These are phyloP conservation scores for Spodoptera picta DNA, from an alignment of 2,888 invertebrate genomes.

Conservation along the genomic window DNA sequence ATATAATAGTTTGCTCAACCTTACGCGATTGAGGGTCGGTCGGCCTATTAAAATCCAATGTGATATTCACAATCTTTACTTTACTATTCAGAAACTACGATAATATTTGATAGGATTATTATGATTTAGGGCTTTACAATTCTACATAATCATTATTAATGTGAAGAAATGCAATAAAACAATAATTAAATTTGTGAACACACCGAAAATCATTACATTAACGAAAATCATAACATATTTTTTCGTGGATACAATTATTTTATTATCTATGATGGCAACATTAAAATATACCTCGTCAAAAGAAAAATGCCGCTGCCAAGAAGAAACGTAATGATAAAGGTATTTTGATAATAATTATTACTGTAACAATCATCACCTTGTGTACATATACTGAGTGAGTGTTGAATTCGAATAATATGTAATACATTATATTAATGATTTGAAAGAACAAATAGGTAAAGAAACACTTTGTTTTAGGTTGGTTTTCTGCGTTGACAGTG, in stretches of 20 bases:
- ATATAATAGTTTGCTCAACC: no score
- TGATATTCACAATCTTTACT: no score
- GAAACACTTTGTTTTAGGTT: slow-evolving; percentile 86
- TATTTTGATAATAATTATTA: slow-evolving; percentile 81
- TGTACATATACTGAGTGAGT: slow-evolving; percentile 60
- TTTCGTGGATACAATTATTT: slow-evolving; percentile 1
- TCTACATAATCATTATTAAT: no score
- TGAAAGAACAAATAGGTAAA: slow-evolving; percentile 55
- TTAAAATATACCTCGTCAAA: slow-evolving; percentile 74
- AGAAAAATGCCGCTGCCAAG: slow-evolving; percentile 89
- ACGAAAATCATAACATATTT: no score
- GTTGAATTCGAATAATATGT: slow-evolving; percentile 49
- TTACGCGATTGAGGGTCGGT: no score
- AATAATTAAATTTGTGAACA: no score
- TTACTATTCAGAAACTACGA: no score
- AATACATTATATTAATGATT: slow-evolving; percentile 38
- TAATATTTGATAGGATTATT: no score
- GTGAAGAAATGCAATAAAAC: no score
- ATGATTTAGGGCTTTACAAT: no score
- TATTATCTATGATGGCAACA: slow-evolving; percentile 64
- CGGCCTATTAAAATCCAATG: no score
- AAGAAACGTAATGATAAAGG: slow-evolving; percentile 88
- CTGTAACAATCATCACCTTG: slow-evolving; percentile 59
- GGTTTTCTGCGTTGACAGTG: slow-evolving; percentile 88
- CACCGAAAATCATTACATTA: no score